These are phyloP conservation scores for Pomacea canaliculata DNA, from an alignment of 2,888 invertebrate genomes.

Conservation along the genomic window DNA sequence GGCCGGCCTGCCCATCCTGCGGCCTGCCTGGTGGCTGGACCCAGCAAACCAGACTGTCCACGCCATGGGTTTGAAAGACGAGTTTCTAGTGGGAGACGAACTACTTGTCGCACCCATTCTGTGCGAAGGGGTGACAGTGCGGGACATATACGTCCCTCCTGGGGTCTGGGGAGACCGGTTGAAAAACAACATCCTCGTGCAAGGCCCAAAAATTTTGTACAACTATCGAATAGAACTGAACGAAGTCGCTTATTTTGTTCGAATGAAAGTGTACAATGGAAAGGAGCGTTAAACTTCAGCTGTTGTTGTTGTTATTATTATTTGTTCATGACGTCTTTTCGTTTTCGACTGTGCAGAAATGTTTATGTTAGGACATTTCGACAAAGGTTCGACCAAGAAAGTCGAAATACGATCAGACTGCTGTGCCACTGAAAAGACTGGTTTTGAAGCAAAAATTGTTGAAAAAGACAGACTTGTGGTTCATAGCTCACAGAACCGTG, in stretches of 20 bases:
- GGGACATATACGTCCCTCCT: slow-evolving; percentile 56
- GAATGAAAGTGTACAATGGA: slow-evolving; percentile 23
- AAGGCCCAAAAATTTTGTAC: slow-evolving; percentile 41
- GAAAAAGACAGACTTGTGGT: no score
- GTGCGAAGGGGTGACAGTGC: slow-evolving; percentile 42
- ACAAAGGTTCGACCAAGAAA: no score
- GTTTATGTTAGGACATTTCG: no score
- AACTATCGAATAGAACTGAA: slow-evolving; percentile 35
- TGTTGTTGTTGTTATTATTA: not conserved
- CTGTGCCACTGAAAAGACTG: no score
- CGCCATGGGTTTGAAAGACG: slow-evolving; percentile 41
- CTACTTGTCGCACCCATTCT: slow-evolving; percentile 60
- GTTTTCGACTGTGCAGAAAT: no score
- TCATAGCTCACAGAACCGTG: no score
- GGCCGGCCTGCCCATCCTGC: slow-evolving; percentile 75
- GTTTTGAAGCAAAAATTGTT: no score
- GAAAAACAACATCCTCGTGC: slow-evolving; percentile 36
- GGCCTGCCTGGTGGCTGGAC: slow-evolving; percentile 59
- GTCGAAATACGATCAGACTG: no score
- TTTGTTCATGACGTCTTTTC: no score
- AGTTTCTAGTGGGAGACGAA: slow-evolving; percentile 55
- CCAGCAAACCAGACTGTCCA: slow-evolving; percentile 44
- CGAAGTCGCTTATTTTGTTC: slow-evolving; percentile 42
- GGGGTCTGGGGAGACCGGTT: slow-evolving; percentile 82
- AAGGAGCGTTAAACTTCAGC: not conserved